Conservation (phyloP, 1,140 invertebrate genomes). For the Leucophenga varia region DNA sequence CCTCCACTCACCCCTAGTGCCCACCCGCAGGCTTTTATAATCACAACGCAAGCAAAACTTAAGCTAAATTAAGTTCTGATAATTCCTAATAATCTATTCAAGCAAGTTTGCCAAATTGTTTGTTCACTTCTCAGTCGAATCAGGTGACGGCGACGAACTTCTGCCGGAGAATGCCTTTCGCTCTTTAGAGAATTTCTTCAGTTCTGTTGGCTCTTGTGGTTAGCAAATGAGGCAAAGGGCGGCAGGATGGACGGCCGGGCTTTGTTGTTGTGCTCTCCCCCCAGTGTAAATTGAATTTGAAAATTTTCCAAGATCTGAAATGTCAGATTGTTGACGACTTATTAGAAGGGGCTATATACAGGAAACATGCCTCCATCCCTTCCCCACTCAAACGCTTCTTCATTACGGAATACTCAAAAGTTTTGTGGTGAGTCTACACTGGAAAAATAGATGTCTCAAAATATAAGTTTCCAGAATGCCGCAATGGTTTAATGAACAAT, state of each 20-base stretch:
- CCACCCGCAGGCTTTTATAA: constrained; percentile 23
- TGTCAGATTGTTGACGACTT: constrained; percentile 35
- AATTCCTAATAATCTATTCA: constrained; percentile 55
- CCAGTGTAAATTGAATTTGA: constrained; percentile 41
- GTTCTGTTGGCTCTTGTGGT: constrained; percentile 11
- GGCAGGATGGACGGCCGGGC: no score
- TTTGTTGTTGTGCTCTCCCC: constrained; percentile 32
- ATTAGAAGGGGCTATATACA: constrained; percentile 33
- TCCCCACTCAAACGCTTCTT: constrained; percentile 9
- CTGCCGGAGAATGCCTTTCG: no score
- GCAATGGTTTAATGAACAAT: no score
- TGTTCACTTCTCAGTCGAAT: constrained; percentile 36
- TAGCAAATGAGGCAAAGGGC: no score
- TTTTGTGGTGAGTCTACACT: constrained; percentile 26
- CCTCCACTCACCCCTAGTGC: neutral
- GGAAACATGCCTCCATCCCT: constrained; percentile 16
- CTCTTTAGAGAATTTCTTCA: no score
- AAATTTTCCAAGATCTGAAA: constrained; percentile 46
- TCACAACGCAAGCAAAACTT: constrained; percentile 16
- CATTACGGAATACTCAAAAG: constrained; percentile 26
- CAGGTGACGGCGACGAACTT: constrained; percentile 12
- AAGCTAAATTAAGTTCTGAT: constrained; percentile 53
- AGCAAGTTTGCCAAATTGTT: constrained; percentile 45
- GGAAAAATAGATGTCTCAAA: no score
- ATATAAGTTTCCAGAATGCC: no score